Conservation (phyloP, 1,140 invertebrate species). For the Thaumatotibia leucotreta region DNA sequence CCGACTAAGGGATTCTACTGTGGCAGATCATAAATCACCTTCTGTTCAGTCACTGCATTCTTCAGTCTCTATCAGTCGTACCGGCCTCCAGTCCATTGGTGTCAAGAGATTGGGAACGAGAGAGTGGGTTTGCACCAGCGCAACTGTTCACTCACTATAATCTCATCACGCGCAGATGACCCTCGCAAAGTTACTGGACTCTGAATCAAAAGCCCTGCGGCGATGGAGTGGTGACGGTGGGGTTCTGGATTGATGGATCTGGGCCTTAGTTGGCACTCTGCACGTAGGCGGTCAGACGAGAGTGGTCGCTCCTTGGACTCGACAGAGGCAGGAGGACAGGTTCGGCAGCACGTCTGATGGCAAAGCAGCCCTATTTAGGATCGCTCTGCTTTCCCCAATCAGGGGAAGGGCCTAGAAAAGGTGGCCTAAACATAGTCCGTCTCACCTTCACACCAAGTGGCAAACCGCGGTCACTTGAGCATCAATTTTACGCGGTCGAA, state of each 20-base stretch:
- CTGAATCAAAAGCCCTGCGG: conserved; percentile 10
- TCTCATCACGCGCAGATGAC: conserved; percentile 22
- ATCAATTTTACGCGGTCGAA: conserved; percentile 21
- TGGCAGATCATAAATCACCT: too few relatives aligned
- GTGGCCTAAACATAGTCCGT: conserved; percentile 26
- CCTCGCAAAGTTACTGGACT: conserved; percentile 7
- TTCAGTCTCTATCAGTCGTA: neutral
- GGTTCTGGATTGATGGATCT: conserved; percentile 3
- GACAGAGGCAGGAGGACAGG: too few relatives aligned
- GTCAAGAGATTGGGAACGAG: neutral
- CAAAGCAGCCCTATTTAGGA: too few relatives aligned
- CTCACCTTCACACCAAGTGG: conserved; percentile 8
- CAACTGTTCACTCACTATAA: conserved; percentile 24
- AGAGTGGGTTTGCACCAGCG: conserved; percentile 22
- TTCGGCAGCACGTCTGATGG: too few relatives aligned
- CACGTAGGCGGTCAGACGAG: too few relatives aligned
- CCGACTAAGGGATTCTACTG: too few relatives aligned
- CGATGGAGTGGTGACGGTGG: conserved; percentile 16
- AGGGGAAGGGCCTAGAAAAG: too few relatives aligned
- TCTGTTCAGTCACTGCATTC: too few relatives aligned
- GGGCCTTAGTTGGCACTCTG: conserved; percentile 15
- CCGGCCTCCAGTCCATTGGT: neutral
- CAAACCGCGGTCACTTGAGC: conserved; percentile 22
- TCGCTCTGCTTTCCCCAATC: too few relatives aligned
- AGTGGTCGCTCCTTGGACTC: too few relatives aligned